A percentile compares a stretch with the other conserved stretches of the same genome.
phyloP scores from a whole-genome alignment of 1,140 invertebrate genomes.

The Harpegnathos saltator region DNA sequence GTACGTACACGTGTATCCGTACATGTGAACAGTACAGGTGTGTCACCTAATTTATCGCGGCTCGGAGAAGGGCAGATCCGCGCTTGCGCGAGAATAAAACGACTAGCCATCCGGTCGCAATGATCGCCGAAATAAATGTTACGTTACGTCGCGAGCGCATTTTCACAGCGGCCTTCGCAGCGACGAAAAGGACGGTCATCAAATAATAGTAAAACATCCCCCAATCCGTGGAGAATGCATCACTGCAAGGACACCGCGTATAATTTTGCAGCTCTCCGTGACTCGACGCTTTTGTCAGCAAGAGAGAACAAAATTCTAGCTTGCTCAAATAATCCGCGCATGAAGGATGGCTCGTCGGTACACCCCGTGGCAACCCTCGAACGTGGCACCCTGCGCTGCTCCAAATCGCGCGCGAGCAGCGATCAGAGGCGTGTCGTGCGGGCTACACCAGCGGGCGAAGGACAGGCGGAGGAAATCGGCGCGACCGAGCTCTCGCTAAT shows the following conservation, averaged over 20 bases:
- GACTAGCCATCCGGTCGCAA: not conserved
- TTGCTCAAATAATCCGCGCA: not conserved
- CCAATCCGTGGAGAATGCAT: not conserved
- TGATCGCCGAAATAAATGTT: not conserved
- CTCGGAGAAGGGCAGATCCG: not conserved
- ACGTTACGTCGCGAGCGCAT: not conserved
- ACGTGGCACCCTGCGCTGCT: not conserved
- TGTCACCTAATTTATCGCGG: conserved; percentile 4
- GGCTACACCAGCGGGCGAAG: conserved; percentile 38
- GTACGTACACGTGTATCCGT: no score
- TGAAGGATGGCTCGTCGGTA: not conserved
- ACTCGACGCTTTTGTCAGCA: not conserved
- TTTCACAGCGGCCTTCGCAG: no score
- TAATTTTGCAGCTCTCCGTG: not conserved
- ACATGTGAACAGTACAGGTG: not conserved
- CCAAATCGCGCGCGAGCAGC: conserved; percentile 10
- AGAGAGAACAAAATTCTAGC: not conserved
- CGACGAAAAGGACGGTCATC: no score
- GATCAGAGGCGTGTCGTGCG: conserved; percentile 52
- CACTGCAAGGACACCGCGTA: not conserved
- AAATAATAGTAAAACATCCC: not conserved
- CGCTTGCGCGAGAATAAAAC: not conserved
- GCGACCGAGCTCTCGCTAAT: conserved; percentile 66
- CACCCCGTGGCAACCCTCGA: not conserved
- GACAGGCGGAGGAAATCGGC: conserved; percentile 33